phyloP scores from a whole-genome alignment of 2,888 invertebrate species.

The Eupsilia transversa region DNA sequence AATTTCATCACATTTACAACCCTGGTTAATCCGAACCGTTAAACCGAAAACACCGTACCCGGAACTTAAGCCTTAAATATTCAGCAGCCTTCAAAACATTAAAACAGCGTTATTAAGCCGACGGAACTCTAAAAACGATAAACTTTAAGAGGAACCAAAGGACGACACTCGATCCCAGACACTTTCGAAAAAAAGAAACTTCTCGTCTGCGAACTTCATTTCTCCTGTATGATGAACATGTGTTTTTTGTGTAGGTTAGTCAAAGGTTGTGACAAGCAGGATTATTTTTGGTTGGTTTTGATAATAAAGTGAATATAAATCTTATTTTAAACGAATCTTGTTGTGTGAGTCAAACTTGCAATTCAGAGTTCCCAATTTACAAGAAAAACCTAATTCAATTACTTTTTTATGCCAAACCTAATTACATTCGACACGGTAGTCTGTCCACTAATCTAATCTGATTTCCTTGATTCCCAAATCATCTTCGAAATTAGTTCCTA shows the following conservation, averaged over 20 bases:
- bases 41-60: constrained; percentile 65
- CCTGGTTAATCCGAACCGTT: constrained; percentile 64
- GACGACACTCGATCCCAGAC: constrained; percentile 83
- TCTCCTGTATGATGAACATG: constrained; percentile 64
- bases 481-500: constrained; percentile 59
- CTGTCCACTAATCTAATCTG: constrained; percentile 37
- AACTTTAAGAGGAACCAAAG: constrained; percentile 86
- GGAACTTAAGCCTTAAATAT: constrained; percentile 68
- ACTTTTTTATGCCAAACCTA: constrained; percentile 38
- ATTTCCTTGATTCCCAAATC: constrained; percentile 53
- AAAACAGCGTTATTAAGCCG: constrained; percentile 76
- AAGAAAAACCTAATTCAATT: constrained; percentile 28
- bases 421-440: constrained; percentile 40
- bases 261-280: constrained; percentile 19
- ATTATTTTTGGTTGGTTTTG: constrained; percentile 1
- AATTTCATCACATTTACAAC: constrained; percentile 63
- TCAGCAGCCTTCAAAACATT: constrained; percentile 68
- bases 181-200: constrained; percentile 86
- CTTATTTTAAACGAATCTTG: neutral
- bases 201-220: constrained; percentile 75
- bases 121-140: constrained; percentile 84
- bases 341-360: neutral
- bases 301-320: neutral
- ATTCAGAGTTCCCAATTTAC: neutral
- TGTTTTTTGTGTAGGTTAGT: constrained; percentile 32